A percentile compares a stretch with the other conserved stretches of the same genome.
Evolutionary conservation across 2,113 vertebrate genomes (phyloP).

Genomic region (Callionymus lyra): DNA sequence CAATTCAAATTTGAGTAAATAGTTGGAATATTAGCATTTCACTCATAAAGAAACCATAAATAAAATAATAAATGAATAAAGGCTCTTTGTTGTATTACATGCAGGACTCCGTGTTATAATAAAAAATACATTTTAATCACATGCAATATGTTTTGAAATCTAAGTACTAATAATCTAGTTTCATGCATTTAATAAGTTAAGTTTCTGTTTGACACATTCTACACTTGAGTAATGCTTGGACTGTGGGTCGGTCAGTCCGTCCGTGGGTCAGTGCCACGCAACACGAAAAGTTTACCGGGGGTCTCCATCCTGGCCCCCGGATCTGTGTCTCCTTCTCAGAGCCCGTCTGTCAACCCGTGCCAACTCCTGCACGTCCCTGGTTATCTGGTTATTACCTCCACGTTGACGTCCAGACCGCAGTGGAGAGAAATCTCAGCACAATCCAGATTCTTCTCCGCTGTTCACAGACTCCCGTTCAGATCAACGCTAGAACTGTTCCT

Average conservation of each 20-base stretch:
- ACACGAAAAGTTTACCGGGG: slow-evolving; percentile 46
- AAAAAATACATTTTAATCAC: no score
- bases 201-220: no score
- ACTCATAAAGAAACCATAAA: no score
- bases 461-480: not conserved
- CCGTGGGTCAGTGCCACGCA: slow-evolving; percentile 39
- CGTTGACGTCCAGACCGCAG: not conserved
- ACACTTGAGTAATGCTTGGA: not conserved
- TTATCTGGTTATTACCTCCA: no score
- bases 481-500: slow-evolving; percentile 18
- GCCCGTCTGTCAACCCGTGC: not conserved
- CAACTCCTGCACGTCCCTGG: not conserved
- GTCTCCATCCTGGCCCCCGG: slow-evolving; percentile 22
- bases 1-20: no score
- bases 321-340: not conserved
- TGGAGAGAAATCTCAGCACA: not conserved
- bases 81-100: no score
- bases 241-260: not conserved
- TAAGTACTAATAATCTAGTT: no score
- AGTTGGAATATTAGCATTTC: no score
- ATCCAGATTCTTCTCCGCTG: not conserved
- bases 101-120: no score
- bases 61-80: no score
- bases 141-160: not conserved
- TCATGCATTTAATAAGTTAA: no score